These are phyloP conservation scores for Drosophila guanche DNA, from an alignment of 1,140 invertebrate genomes.

Conservation along the genomic window DNA sequence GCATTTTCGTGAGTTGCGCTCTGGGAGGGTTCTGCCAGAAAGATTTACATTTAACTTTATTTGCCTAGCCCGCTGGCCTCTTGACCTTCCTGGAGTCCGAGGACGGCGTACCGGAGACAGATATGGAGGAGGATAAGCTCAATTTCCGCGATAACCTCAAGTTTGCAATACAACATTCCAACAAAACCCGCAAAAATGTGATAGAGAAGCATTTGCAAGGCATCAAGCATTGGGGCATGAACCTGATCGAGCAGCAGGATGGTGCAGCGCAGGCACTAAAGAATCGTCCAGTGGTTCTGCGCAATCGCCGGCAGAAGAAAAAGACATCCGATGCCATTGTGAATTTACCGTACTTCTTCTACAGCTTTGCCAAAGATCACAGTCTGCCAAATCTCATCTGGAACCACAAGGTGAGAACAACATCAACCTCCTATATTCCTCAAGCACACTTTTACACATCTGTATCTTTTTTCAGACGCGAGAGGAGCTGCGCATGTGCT, in stretches of 20 bases:
- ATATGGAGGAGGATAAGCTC: conserved; percentile 89
- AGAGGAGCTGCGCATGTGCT: conserved; percentile 95
- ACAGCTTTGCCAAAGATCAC: conserved; percentile 97
- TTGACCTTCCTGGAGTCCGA: conserved; percentile 95
- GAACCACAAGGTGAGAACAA: conserved; percentile 92
- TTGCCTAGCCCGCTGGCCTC: conserved; percentile 90
- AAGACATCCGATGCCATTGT: conserved; percentile 89
- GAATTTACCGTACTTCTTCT: conserved; percentile 98
- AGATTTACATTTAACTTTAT: background rate
- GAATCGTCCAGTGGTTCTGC: conserved; percentile 93
- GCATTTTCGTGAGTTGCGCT: conserved; percentile 91
- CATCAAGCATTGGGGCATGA: conserved; percentile 83
- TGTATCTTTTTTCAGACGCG: conserved; percentile 88
- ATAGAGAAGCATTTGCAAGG: conserved; percentile 89
- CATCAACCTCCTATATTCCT: too few relatives aligned
- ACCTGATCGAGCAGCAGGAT: conserved; percentile 81
- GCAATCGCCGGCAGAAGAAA: conserved; percentile 94
- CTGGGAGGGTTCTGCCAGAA: conserved; percentile 3
- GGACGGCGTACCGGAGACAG: conserved; percentile 92
- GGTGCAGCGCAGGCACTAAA: conserved; percentile 82
- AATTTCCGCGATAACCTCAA: conserved; percentile 97
- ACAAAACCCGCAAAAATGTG: conserved; percentile 87
- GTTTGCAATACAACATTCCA: conserved; percentile 93
- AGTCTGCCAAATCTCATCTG: conserved; percentile 98
- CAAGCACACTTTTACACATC: background rate